Percentiles rank a stretch among this genome's conserved stretches.
These are phyloP conservation scores for Excalfactoria chinensis DNA, from an alignment of 2,113 vertebrate genomes.

Conservation along the genomic window DNA sequence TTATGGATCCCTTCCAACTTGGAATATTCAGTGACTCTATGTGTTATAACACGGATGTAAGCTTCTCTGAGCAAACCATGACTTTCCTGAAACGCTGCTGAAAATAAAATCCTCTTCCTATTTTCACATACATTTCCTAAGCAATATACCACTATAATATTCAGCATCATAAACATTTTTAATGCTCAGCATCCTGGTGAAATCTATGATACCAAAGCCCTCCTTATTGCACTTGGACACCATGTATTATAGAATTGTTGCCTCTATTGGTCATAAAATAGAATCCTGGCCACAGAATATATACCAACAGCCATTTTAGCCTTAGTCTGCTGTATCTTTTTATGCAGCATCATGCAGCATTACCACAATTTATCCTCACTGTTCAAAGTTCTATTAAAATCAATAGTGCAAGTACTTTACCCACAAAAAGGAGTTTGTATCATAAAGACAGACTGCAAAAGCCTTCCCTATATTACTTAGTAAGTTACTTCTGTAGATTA, in stretches of 20 bases:
- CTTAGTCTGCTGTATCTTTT: not conserved
- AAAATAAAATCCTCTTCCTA: not conserved
- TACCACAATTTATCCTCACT: slow-evolving; percentile 34
- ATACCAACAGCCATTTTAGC: not conserved
- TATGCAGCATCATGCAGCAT: not conserved
- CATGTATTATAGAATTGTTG: not conserved
- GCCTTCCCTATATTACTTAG: not conserved
- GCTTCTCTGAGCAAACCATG: not conserved
- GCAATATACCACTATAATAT: not conserved
- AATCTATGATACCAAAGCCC: slow-evolving; percentile 10
- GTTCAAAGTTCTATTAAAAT: slow-evolving; percentile 56
- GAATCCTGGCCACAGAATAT: slow-evolving; percentile 21
- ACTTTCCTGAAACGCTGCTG: not conserved
- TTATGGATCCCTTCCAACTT: too few species aligned
- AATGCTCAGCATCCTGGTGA: slow-evolving; percentile 19
- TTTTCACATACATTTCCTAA: not conserved
- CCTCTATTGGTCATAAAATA: not conserved
- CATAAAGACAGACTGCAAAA: slow-evolving; percentile 23
- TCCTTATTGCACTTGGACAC: slow-evolving; percentile 20
- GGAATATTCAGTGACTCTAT: too few species aligned
- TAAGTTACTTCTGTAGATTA: slow-evolving; percentile 46
- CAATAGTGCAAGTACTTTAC: slow-evolving; percentile 49
- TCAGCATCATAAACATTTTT: slow-evolving; percentile 34
- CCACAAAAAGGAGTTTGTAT: not conserved
- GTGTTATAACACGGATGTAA: not conserved